Base-by-base conservation (phyloP, 2,888 invertebrate species). In the Sesia bembeciformis region DNA sequence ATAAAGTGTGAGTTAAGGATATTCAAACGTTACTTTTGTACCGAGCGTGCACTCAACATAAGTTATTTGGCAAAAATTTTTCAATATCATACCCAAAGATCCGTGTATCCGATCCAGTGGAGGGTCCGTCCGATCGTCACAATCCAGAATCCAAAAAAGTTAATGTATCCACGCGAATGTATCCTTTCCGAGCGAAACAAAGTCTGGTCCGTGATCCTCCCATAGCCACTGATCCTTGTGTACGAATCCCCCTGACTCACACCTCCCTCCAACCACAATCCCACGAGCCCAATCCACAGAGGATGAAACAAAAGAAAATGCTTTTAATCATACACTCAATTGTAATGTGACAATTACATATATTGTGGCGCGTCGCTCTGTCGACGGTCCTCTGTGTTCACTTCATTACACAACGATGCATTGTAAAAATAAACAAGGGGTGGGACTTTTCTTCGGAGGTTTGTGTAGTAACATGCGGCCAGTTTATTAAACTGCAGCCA, bases 241-340 rank as follows among this genome's bases (percentile, higher is more conserved):
- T 23, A 49, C 49, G 49, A 7, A 51, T 56, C 51, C 53, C 54
- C 51, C 53, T 55, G 55, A 73, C 80, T 74, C 79, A 77, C 83
- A 78, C 78, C 75, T 77, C 81, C 78, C 72, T 76, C 77, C 85
- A 75, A 80, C 80, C 79, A 79, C 72, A 81, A 23, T 82, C 84
- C 81, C 77, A 74, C 71, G 81, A 85, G 70, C 74, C 55, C 55
- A 83, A 86, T 86, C 88, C 88, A 88, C 83, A 89, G 88, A 74
- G 87, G 88, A 88, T 89, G 89, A 87, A 89, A 89, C 88, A 89
- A 89, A 89, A 89, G 85, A 88, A 84, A 86, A 82, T 77, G 68
- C 70, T 74, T 84, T 88, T 87, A 81, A 80, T 84, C 75, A 81
- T 76, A 71, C 67, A 56, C 7, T 5, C 46, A n/a, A 46, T 46